Base-by-base conservation (phyloP, 2,113 vertebrate genomes). In the Sylvietta virens region DNA sequence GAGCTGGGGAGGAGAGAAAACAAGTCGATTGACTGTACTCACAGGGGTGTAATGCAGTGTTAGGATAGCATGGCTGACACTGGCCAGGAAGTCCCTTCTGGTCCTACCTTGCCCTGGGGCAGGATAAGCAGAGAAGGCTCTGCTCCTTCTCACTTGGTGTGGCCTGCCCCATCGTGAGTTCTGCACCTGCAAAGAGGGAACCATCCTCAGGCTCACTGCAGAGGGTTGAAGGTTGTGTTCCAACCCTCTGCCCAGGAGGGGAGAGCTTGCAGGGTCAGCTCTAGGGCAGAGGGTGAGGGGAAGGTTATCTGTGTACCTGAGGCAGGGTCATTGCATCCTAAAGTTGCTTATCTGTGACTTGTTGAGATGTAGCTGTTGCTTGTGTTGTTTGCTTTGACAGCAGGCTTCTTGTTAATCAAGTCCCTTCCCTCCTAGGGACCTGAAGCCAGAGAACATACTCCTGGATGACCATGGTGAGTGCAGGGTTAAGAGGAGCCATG, bases 371-470 rank as follows among this genome's bases (percentile, higher is more conserved):
- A 5, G 4, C 31, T 72, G 42, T 70, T 88, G 31, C 31, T 23
- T 40, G 30, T 62, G 39, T 80, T 47, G 47, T 92, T 83, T 57
- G 23, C 54, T 87, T 57, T 88, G 79, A 86, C n/a, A 48, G 16
- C 7, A 11, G 11, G 20, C 37, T 90, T 73, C 71, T 90, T 90
- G 67, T 33, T 97, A 88, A 97, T 67, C 10, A 6, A 83, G 42
- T 54, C 39, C 13, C 33, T 69, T 94, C 39, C 82, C 51, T 91
- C 28, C 50, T 85, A 99, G 99, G 96, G 99, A 99, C 93, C 97
- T 99, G 66, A 99, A 99, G 95, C 99, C 99, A 58, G 99, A 99
- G 96, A 99, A 99, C 93, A 99, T 99, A 91, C 96, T 99, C 80
- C 97, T 99, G 94, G 99, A 99, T 94, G 99, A 99, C 94, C 98